Evolutionary conservation across 2,797 vertebrate species (phyloP), one percentile per base, ranked within the genome.

Genomic region (Sebastes iracundus): DNA sequence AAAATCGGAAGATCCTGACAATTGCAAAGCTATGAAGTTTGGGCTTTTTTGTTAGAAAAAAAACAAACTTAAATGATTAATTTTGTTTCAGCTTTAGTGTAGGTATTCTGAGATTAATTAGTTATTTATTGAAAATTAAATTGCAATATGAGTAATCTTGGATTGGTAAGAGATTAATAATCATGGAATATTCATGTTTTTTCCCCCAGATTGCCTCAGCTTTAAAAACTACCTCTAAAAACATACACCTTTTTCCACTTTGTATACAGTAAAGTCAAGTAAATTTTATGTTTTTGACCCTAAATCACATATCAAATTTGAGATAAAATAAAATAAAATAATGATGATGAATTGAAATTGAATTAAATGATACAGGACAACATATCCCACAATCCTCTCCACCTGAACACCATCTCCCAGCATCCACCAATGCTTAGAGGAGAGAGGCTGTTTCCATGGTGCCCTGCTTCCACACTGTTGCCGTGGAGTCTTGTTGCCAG

Each of bases 381-480:
- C 62, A 79, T 74, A 66, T 70, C 67, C 78, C 23, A 83, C 30
- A 81, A 61, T 73, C 27, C 77, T 33, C 20, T 75, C 3, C 58
- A 27, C 5, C 28, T 59, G 33, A 87, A 90, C 88, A 72, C 65
- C 70, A 90, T 90, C 52, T 92, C 89, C 92, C 88, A 90, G 64
- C 67, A 86, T 86, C 55, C 90, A 72, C 32, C 20, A 23, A 33
- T 62, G 64, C 70, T 78, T 20, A 16, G 42, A 74, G 72, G 38
- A 85, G 55, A 81, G 75, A 77, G 55, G 70, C 90, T 92, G 93
- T 95, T 95, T 86, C 93, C 92, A 95, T 93, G 93, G 92, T 22
- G 33, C 86, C 80, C 88, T 61, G 75, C 83, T 89, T 89, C 89
- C 76, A 83, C 79, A 76, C 65, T 86, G 91, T 92, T 91, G 84